Percentiles rank a stretch among this genome's conserved stretches.
Conservation (phyloP, 2,888 invertebrate species). For the Polyommatus icarus region DNA sequence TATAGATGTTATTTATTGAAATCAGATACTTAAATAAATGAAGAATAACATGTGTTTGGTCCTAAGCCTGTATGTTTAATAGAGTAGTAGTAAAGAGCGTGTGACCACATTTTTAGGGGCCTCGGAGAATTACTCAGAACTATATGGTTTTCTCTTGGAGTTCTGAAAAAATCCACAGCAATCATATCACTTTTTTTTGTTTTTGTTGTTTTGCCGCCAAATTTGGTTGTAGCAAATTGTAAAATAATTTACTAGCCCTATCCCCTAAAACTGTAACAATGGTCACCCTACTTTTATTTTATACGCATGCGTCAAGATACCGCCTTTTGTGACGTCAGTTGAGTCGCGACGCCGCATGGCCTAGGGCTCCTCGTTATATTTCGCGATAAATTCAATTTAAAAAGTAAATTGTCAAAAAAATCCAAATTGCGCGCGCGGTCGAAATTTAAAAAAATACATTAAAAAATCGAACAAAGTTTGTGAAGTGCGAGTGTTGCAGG, state of each 20-base stretch:
- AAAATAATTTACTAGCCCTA: not conserved
- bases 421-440: not conserved
- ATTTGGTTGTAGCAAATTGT: not conserved
- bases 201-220: too few relatives aligned
- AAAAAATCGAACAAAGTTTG: not conserved
- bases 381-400: not conserved
- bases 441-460: not conserved
- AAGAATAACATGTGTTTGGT: too few relatives aligned
- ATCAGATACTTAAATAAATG: too few relatives aligned
- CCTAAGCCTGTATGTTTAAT: too few relatives aligned
- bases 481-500: not conserved
- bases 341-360: slow-evolving; percentile 54
- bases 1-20: too few relatives aligned
- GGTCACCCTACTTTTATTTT: slow-evolving; percentile 31
- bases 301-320: slow-evolving; percentile 64
- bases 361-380: slow-evolving; percentile 38
- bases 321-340: slow-evolving; percentile 73
- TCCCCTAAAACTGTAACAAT: not conserved
- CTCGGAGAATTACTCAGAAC: too few relatives aligned
- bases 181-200: not conserved
- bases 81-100: too few relatives aligned
- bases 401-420: not conserved
- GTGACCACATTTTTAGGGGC: too few relatives aligned
- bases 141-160: not conserved
- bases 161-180: not conserved